Conservation (phyloP, 2,113 vertebrate genomes). For the Cettia cetti region DNA sequence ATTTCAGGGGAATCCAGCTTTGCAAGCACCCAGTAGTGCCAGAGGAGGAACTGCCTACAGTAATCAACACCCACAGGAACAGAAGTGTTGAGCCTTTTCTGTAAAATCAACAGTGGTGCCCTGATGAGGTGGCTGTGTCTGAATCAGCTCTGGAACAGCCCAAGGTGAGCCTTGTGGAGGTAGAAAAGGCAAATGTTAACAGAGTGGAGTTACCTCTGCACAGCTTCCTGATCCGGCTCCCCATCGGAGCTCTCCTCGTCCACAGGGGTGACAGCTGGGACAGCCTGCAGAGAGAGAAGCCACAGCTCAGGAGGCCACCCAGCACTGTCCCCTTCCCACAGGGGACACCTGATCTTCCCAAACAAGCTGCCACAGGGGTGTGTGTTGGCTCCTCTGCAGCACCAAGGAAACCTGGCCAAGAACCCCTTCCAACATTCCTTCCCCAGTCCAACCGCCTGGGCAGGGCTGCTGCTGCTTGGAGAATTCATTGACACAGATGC, state of each 20-base stretch:
- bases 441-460: not conserved
- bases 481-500: not conserved
- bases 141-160: not conserved
- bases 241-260: constrained; percentile 97
- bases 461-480: not conserved
- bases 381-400: not conserved
- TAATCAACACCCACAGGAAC: not conserved
- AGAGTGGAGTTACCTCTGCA: constrained; percentile 89
- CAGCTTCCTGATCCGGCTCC: constrained; percentile 96
- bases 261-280: constrained; percentile 92
- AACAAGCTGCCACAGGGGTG: not conserved
- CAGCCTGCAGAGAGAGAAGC: constrained; percentile 72
- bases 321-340: rapidly evolving
- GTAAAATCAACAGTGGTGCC: not conserved
- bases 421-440: not conserved
- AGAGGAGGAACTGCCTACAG: not conserved
- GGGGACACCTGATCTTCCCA: not conserved
- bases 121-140: not conserved
- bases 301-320: not conserved
- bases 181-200: constrained; percentile 45
- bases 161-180: constrained; percentile 42
- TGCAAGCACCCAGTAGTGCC: not conserved
- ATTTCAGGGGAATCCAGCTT: not conserved
- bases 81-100: not conserved
- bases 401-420: not conserved